A percentile compares a stretch with the other conserved stretches of the same genome.
Conservation (phyloP, 2,113 vertebrate species). For the Caracal caracal region DNA sequence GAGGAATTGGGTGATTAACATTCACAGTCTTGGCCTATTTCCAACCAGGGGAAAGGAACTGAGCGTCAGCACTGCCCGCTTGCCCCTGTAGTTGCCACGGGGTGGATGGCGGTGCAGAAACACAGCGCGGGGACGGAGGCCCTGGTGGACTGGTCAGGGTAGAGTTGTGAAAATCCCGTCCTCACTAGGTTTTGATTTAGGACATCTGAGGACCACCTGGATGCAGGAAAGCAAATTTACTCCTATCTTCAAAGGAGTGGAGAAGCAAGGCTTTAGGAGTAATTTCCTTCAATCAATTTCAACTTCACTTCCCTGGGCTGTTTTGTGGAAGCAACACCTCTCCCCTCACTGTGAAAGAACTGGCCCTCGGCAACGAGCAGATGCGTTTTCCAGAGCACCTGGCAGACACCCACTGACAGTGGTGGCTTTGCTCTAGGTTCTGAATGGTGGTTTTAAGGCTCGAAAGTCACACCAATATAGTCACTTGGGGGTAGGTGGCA, state of each 20-base stretch:
- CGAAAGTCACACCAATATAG: background rate
- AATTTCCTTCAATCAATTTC: slow-evolving; percentile 54
- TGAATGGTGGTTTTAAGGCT: background rate
- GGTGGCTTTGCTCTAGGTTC: background rate
- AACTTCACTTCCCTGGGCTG: slow-evolving; percentile 1
- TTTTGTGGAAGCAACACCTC: slow-evolving; percentile 2
- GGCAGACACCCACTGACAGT: background rate
- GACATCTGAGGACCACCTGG: slow-evolving; percentile 73
- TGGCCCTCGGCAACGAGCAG: background rate
- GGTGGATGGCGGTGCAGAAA: background rate
- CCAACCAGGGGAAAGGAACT: slow-evolving; percentile 43
- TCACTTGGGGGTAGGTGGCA: background rate
- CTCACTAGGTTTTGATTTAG: slow-evolving; percentile 41
- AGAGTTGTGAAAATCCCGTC: slow-evolving; percentile 17
- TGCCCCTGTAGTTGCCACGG: background rate
- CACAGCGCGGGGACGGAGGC: background rate
- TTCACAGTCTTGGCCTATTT: slow-evolving; percentile 63
- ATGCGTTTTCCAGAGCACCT: background rate
- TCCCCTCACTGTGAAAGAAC: background rate
- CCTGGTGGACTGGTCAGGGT: too few species aligned
- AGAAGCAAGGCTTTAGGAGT: slow-evolving; percentile 37
- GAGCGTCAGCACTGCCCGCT: background rate
- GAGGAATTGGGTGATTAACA: slow-evolving; percentile 72
- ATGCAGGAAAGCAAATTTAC: slow-evolving; percentile 42
- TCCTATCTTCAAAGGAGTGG: slow-evolving; percentile 61